Percentiles rank a stretch among this genome's conserved stretches.
These are phyloP conservation scores for Tipula helvola DNA, from an alignment of 2,888 invertebrate species.

Conservation along the genomic window DNA sequence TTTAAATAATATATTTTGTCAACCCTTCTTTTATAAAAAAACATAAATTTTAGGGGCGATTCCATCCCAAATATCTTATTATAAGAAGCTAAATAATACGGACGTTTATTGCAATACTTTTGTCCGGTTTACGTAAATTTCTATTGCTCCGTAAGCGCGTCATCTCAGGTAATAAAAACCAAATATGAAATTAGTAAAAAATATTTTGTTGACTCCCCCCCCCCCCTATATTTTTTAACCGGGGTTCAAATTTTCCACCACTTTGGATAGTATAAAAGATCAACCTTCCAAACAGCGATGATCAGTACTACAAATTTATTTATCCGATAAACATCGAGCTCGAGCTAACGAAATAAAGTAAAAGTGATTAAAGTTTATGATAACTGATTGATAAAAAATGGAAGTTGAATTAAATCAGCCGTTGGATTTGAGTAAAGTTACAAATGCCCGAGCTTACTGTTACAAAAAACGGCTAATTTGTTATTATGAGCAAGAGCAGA, in stretches of 20 bases:
- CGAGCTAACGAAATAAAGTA: not conserved
- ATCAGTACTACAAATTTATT: not conserved
- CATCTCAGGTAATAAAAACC: not conserved
- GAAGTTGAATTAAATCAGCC: not conserved
- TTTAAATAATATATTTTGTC: not conserved
- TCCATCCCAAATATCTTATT: not conserved
- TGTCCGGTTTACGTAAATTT: not conserved
- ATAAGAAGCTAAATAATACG: not conserved
- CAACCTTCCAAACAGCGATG: not conserved
- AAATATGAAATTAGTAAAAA: not conserved
- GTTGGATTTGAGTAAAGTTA: not conserved
- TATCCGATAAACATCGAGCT: not conserved
- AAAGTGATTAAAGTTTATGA: not conserved
- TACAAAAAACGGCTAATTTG: not conserved
- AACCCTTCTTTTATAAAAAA: not conserved
- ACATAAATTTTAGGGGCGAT: not conserved
- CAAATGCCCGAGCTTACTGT: not conserved
- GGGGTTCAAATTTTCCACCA: not conserved
- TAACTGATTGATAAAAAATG: too few relatives aligned
- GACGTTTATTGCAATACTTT: not conserved
- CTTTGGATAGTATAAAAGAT: not conserved
- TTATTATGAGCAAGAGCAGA: not conserved
- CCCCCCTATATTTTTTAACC: not conserved
- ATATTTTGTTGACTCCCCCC: not conserved
- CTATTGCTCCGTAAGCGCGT: not conserved